These are phyloP conservation scores for Glaucomys volans DNA, from an alignment of 2,113 vertebrate species.

Conservation along the genomic window DNA sequence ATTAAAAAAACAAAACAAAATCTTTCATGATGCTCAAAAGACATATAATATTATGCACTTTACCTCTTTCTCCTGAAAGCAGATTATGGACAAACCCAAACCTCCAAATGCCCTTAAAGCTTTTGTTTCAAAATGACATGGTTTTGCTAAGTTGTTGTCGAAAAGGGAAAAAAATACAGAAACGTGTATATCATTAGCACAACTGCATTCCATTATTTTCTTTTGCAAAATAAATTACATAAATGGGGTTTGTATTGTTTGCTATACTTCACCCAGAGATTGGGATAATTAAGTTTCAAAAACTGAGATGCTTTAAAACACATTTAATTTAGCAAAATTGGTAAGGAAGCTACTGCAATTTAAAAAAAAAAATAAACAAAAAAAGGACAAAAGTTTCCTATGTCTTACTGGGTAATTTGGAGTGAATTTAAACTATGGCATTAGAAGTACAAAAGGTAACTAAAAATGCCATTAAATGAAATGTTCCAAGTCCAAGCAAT, in stretches of 20 bases:
- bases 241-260: constrained; percentile 89
- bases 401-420: constrained; percentile 88
- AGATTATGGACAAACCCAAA: constrained; percentile 63
- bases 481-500: constrained; percentile 92
- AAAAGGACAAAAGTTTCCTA: constrained; percentile 88
- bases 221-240: constrained; percentile 90
- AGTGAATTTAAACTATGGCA: constrained; percentile 88
- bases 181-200: constrained; percentile 88
- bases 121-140: constrained; percentile 79
- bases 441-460: constrained; percentile 92
- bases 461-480: constrained; percentile 93
- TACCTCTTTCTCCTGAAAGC: constrained; percentile 61
- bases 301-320: constrained; percentile 89
- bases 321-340: constrained; percentile 90
- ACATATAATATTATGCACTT: constrained; percentile 69
- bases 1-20: constrained; percentile 71
- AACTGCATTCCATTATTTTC: constrained; percentile 88
- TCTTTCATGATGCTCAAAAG: constrained; percentile 74
- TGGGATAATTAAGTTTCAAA: constrained; percentile 90
- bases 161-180: constrained; percentile 77
- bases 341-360: constrained; percentile 90
- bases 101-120: constrained; percentile 76
- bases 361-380: constrained; percentile 84
- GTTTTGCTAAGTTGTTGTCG: constrained; percentile 79
- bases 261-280: constrained; percentile 87